Base-by-base conservation (phyloP, 2,888 invertebrate genomes). In the Hemithea aestivaria region DNA sequence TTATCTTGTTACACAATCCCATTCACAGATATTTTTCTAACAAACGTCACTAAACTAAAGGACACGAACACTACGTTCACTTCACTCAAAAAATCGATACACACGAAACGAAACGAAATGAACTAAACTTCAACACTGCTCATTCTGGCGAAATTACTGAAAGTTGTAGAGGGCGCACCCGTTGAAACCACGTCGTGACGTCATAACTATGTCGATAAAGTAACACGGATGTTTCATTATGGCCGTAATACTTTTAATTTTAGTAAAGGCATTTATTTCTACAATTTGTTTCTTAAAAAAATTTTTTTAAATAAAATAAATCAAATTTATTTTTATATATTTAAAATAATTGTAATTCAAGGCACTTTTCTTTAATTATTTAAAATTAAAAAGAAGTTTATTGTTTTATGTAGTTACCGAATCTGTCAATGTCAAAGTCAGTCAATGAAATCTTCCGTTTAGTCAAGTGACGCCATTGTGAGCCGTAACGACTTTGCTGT, bases 61-160 rank as follows among this genome's bases (percentile, higher is more conserved):
- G 88, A 89, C 82, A 90, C 90, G 90, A 89, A 89, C 90, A 91
- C 91, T 90, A 90, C 89, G 90, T 81, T 83, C 85, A 84, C 83
- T 82, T 81, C 83, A 84, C 90, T 90, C 91, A 89, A 92, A 93
- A 93, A 93, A 93, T 93, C 93, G 93, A 93, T 93, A 92, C 89
- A 88, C 87, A 44, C 43, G 56, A 58, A 53, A 90, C 48, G 54
- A 58, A 53, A 90, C 87, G 79, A 82, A 81, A 91, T 88, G 88
- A 89, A 89, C 88, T 79, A 81, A 82, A 84, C 91, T 89, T 89
- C 89, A 61, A 58, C 61, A 48, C 59, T 48, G 33, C 50, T 48
- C 64, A 62, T 68, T 61, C 58, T 56, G 61, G 50, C 55, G 40
- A 53, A 64, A 64, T 63, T 60, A 61, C 43, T 49, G 45, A 56